Evolutionary conservation across 1,140 invertebrate genomes (phyloP), one percentile per base, ranked within the genome.

Genomic region (Panagrolaimus sp.): DNA sequence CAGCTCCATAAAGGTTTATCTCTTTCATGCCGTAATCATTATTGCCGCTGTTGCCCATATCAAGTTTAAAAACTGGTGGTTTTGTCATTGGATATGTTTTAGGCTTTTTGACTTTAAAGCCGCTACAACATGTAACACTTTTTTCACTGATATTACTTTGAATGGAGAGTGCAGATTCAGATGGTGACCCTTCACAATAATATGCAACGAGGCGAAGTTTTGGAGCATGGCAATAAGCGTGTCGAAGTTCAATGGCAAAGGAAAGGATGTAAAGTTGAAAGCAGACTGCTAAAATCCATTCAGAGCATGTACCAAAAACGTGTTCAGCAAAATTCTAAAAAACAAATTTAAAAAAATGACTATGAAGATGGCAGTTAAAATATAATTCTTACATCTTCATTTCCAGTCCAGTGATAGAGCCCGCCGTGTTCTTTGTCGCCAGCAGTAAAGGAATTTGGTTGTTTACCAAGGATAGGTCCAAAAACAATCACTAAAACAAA

Each of bases 281-380:
- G 4, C 51, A 71, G 9, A 84, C 57, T 5, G 84, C 82, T 25
- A 84, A 78, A 1, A 82, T 31, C 84, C 84, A 85, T 69, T 85
- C 84, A 16, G 74, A 73, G 3, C 75, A 67, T 2, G 84, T 84
- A 47, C 84, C 84, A 14, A 83, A 67, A 25, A 84, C 75, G 68
- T 85, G 84, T 14, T 81, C 78, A 0, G 64, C 64, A 74, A 78
- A 85, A 14, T 84, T 83, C 84, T 85, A 31, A 72, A 68, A 73
- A 68, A 9, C 3, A 65, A n/a, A 68, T 5, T n/a, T 3, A 65
- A 68, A 11, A 42, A 66, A 38, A 4, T 57, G 2, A 23, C 3
- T 23, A 3, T 63, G 73, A 67, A 16, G 67, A 66, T 3, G 73
- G 47, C 5, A 16, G 5, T 20, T 20, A 27, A 11, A 9, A 16